Evolutionary conservation across 2,888 invertebrate genomes (phyloP).

Genomic region (Eristalis tenax): DNA sequence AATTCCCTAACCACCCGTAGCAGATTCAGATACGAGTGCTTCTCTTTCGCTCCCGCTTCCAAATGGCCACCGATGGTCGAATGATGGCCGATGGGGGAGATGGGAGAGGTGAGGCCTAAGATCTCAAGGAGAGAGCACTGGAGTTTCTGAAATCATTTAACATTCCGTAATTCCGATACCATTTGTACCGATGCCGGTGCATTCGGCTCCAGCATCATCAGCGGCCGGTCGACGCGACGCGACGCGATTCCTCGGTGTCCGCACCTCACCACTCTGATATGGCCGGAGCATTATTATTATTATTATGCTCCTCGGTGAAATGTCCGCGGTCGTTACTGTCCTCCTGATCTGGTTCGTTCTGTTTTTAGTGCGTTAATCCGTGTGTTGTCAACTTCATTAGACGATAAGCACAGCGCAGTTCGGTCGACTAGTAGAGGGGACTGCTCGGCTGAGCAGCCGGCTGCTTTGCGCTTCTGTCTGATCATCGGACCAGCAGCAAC

Average conservation of each 20-base stretch:
- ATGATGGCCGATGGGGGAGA: neutral
- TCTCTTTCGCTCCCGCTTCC: neutral
- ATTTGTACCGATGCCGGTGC: constrained; percentile 38
- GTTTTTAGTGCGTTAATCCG: constrained; percentile 81
- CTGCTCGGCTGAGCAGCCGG: constrained; percentile 11
- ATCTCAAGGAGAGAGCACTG: neutral
- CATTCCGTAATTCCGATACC: constrained; percentile 69
- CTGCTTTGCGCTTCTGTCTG: constrained; percentile 63
- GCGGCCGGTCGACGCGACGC: neutral
- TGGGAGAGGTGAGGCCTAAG: neutral
- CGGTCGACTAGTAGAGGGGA: neutral
- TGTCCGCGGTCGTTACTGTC: constrained; percentile 61
- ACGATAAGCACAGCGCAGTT: constrained; percentile 80
- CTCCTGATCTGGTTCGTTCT: constrained; percentile 70
- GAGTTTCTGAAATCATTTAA: constrained; percentile 67
- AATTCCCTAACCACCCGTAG: constrained; percentile 72
- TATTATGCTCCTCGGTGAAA: constrained; percentile 56
- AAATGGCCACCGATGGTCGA: neutral
- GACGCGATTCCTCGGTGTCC: neutral
- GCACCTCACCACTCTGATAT: constrained; percentile 16
- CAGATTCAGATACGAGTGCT: constrained; percentile 52
- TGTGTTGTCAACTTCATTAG: constrained; percentile 82
- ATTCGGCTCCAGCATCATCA: neutral
- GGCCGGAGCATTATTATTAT: constrained; percentile 64
- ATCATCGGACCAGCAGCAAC: constrained; percentile 3